These are phyloP conservation scores for Yponomeuta cagnagella DNA, from an alignment of 2,888 invertebrate species.

Conservation along the genomic window DNA sequence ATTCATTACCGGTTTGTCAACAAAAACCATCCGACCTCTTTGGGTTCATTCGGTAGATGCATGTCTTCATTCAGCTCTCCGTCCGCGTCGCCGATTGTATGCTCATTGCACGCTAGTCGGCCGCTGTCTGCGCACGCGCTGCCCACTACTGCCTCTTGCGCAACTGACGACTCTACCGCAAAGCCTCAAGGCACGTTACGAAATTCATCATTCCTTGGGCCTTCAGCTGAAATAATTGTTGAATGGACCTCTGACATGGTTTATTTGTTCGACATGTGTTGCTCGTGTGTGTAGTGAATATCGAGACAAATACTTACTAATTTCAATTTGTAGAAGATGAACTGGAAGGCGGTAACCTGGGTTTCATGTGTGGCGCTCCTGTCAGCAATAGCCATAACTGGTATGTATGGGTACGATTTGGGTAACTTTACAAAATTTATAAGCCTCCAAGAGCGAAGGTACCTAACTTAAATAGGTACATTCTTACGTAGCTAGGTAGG, in stretches of 20 bases:
- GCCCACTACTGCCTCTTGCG: slow-evolving; percentile 28
- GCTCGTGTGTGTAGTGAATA: slow-evolving; percentile 13
- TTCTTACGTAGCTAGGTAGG: no score
- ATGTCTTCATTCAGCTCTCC: no score
- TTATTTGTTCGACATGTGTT: slow-evolving; percentile 40
- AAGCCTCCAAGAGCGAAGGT: background rate
- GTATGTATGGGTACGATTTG: slow-evolving; percentile 33
- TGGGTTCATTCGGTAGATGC: no score
- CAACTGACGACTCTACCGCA: slow-evolving; percentile 15
- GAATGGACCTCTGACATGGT: slow-evolving; percentile 39
- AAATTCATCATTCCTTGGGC: slow-evolving; percentile 55
- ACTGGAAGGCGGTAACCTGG: slow-evolving; percentile 10
- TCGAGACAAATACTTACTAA: slow-evolving; percentile 12
- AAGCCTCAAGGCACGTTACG: slow-evolving; percentile 43
- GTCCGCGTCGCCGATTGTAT: no score
- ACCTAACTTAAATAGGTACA: background rate
- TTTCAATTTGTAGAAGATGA: background rate
- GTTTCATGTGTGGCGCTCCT: slow-evolving; percentile 40
- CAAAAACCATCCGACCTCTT: no score
- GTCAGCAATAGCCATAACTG: slow-evolving; percentile 43
- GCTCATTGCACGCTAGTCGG: slow-evolving; percentile 51
- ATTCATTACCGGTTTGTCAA: no score
- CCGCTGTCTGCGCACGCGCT: slow-evolving; percentile 47
- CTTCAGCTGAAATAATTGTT: slow-evolving; percentile 37
- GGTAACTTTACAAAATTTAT: background rate